Conservation (phyloP, 2,113 vertebrate genomes). For the Saimiri boliviensis region DNA sequence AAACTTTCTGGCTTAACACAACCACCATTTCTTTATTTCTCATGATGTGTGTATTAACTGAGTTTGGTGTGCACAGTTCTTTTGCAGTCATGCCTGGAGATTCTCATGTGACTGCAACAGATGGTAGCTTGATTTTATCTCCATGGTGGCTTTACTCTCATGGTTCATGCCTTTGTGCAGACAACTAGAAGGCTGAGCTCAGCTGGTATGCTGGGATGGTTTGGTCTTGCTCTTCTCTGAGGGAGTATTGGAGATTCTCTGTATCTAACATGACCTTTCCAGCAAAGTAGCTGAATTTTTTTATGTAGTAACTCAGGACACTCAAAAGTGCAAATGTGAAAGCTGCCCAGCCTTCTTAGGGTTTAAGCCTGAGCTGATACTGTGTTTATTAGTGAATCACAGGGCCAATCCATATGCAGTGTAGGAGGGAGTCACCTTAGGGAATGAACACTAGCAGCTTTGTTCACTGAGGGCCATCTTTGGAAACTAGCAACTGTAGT, state of each 20-base stretch:
- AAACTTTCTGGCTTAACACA: background rate
- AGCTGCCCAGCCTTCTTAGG: background rate
- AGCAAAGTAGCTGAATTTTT: background rate
- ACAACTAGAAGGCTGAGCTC: background rate
- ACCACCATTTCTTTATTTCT: background rate
- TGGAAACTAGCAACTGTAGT: background rate
- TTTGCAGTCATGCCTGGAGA: background rate
- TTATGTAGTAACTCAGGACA: background rate
- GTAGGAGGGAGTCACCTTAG: background rate
- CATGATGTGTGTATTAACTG: background rate
- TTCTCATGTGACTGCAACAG: background rate
- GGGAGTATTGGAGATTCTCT: background rate
- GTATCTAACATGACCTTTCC: background rate
- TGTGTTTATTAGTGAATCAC: background rate
- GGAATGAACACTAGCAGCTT: background rate
- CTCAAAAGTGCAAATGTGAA: constrained; percentile 12
- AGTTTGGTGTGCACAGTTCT: background rate
- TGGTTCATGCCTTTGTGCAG: background rate
- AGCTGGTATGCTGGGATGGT: background rate
- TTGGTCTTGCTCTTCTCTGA: background rate
- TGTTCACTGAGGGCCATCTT: background rate
- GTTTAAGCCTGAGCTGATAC: background rate
- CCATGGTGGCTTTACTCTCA: background rate
- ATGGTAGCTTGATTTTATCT: background rate
- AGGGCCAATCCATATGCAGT: background rate